Conservation (phyloP, 2,797 vertebrate species). For the Sparidentex hasta region DNA sequence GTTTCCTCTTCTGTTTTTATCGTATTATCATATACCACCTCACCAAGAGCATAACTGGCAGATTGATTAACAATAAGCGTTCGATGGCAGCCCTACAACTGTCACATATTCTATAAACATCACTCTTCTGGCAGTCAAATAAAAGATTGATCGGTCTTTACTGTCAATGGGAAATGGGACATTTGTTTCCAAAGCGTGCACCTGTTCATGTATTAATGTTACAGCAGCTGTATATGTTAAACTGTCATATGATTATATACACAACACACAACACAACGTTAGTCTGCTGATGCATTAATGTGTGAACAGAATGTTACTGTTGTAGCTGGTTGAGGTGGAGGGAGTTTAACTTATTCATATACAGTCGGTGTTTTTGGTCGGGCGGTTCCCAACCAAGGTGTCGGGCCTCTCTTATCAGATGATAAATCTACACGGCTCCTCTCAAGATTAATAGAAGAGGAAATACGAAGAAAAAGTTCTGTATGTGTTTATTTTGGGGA, state of each 20-base stretch:
- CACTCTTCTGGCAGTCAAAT: not conserved
- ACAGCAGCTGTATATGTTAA: too few species aligned
- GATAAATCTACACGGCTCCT: not conserved
- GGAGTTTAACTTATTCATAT: not conserved
- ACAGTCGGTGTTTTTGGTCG: not conserved
- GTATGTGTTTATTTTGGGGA: too few species aligned
- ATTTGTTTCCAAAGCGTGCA: not conserved
- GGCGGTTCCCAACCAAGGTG: not conserved
- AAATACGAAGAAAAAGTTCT: not conserved
- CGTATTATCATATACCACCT: too few species aligned
- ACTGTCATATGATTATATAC: not conserved
- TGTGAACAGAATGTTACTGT: not conserved
- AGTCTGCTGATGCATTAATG: not conserved
- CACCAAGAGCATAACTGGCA: not conserved
- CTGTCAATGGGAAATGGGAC: not conserved
- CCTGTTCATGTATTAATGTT: not conserved
- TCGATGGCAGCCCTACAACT: not conserved
- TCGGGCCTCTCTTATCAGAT: not conserved
- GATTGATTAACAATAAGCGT: slow-evolving; percentile 4
- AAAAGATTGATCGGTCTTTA: not conserved
- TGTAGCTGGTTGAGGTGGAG: not conserved
- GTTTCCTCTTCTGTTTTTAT: too few species aligned
- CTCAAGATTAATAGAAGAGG: not conserved
- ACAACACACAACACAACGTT: too few species aligned
- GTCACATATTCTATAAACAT: not conserved